Evolutionary conservation across 2,888 invertebrate genomes (phyloP), one percentile per base, ranked within the genome.

Genomic region (Brenthis ino): DNA sequence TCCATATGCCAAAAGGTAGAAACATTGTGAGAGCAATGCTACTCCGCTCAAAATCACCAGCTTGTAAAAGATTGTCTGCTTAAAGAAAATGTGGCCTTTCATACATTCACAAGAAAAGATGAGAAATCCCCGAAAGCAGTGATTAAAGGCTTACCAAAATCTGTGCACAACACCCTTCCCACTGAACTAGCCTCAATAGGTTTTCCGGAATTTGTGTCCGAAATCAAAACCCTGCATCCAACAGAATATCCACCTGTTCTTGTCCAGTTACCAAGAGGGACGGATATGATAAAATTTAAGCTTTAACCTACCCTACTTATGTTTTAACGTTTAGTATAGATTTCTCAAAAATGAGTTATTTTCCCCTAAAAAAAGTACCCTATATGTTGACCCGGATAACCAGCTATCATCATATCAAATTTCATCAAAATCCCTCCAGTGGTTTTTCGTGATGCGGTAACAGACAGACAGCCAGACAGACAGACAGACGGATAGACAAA

Each of bases 211-310:
- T 11, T 13, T 0, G 24, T 60, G 28, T 48, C 60, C 6, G 20
- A 60, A 37, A n/a, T 60, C 16, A 60, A 60, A 24, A 50, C 60
- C n/a, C 14, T 20, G 1, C 24, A 48, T 14, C 3, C 20, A 48
- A 33, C 48, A 11, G 48, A 47, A 4, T 56, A 16, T 57, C 61
- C 64, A 1, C 48, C 47, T 1, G 47, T 65, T 64, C 33, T 57
- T 11, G 54, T 55, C 43, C 66, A 67, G 53, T 48, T 66, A 16
- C 58, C 67, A n/a, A n/a, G 54, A 47, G 71, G 72, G 53, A 48
- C 65, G 2, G 70, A 72, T n/a, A 68, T 74, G 8, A 16, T 5
- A 0, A 74, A 72, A 57, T 73, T 75, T 33, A 65, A 67, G 8
- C 67, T n/a, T n/a, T n/a, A n/a, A n/a, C n/a, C n/a, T n/a, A n/a